phyloP scores from a whole-genome alignment of 2,113 vertebrate species.

The Sciurus niger region DNA sequence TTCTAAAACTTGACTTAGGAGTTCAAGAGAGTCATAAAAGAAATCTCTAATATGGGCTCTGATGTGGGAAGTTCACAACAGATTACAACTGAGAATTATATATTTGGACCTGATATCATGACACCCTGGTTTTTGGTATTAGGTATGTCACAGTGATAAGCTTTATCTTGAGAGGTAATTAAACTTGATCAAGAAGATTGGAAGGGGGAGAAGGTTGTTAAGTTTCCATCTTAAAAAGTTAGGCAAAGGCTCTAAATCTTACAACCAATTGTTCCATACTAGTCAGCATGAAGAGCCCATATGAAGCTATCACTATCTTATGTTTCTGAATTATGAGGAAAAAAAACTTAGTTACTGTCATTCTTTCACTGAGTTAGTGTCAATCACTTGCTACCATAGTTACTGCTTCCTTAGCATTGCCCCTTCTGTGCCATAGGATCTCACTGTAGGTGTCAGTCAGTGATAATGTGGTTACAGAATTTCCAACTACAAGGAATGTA shows the following conservation, averaged over 20 bases:
- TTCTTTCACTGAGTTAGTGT: slow-evolving; percentile 14
- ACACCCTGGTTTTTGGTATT: neutral
- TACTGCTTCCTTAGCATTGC: neutral
- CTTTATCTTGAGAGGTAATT: neutral
- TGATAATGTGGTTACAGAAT: neutral
- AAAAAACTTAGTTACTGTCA: neutral
- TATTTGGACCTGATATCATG: neutral
- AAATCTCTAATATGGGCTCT: neutral
- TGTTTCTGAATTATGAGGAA: slow-evolving; percentile 8
- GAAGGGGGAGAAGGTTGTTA: neutral
- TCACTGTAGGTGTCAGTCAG: neutral
- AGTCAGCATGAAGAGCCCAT: neutral
- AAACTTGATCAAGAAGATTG: neutral
- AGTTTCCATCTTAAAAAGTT: neutral
- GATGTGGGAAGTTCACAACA: neutral
- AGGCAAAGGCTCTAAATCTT: neutral
- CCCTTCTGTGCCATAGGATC: neutral
- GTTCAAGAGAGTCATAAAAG: neutral
- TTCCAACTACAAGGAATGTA: neutral
- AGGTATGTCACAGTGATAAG: neutral
- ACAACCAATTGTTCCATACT: neutral
- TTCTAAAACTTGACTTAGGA: neutral
- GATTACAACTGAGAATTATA: neutral
- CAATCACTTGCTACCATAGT: neutral
- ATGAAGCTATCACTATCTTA: neutral